Evolutionary conservation across 2,888 invertebrate species (phyloP).

Genomic region (Xestoiulus laeticollis): DNA sequence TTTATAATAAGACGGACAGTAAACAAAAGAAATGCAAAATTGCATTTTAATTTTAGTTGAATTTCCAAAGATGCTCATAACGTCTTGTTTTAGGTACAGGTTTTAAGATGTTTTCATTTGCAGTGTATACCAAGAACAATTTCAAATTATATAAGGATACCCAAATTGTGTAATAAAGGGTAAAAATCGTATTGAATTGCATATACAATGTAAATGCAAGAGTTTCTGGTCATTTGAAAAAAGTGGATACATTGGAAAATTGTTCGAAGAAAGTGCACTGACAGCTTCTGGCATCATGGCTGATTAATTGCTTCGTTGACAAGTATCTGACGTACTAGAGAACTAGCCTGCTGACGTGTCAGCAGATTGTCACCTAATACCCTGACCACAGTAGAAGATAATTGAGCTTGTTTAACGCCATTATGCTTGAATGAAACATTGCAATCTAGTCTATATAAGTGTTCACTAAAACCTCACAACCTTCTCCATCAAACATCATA

Average conservation of each 20-base stretch:
- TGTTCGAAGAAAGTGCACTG: not conserved
- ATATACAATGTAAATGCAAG: not conserved
- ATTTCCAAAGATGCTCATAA: no score
- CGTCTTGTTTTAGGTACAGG: no score
- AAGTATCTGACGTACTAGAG: not conserved
- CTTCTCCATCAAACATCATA: not conserved
- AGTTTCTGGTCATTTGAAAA: not conserved
- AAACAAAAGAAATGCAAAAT: no score
- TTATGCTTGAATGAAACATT: not conserved
- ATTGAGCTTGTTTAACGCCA: slow-evolving; percentile 35
- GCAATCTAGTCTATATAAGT: not conserved
- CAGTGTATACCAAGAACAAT: no score
- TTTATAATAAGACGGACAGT: no score
- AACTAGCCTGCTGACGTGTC: not conserved
- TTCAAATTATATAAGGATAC: no score
- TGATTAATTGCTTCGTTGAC: slow-evolving; percentile 31
- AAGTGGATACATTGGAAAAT: no score
- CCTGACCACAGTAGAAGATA: not conserved
- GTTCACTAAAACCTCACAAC: not conserved
- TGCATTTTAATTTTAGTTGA: no score
- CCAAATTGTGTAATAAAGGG: no score
- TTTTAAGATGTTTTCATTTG: no score
- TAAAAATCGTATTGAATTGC: not conserved
- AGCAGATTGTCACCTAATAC: slow-evolving; percentile 8
- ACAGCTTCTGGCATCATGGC: not conserved